phyloP scores from a whole-genome alignment of 2,797 vertebrate species.

The Sebastes nivosus region DNA sequence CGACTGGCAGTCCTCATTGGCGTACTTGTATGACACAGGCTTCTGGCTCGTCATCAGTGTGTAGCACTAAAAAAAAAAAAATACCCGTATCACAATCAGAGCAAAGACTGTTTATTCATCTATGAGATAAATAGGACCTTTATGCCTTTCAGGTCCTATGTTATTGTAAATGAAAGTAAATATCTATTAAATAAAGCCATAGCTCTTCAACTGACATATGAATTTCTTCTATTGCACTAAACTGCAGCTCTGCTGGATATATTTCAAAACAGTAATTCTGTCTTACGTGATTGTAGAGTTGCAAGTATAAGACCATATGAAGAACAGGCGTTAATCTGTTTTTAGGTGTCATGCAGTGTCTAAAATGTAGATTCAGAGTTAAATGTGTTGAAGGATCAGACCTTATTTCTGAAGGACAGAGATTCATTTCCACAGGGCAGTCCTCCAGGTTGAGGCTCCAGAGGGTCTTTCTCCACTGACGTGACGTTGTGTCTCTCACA shows the following conservation, averaged over 20 bases:
- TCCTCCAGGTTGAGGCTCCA: slow-evolving; percentile 72
- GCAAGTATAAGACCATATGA: not conserved
- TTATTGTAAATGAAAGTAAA: not conserved
- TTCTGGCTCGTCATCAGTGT: slow-evolving; percentile 54
- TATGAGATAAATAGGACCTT: not conserved
- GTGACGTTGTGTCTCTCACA: slow-evolving; percentile 90
- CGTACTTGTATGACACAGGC: slow-evolving; percentile 75
- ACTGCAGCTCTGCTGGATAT: not conserved
- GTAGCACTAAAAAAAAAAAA: slow-evolving; percentile 87
- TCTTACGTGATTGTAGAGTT: too few species aligned
- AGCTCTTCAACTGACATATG: not conserved
- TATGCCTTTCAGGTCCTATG: too few species aligned
- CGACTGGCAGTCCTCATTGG: slow-evolving; percentile 82
- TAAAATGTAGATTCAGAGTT: not conserved
- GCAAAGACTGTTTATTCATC: not conserved
- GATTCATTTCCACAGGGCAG: slow-evolving; percentile 77
- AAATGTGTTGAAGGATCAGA: slow-evolving; percentile 52
- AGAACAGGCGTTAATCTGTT: not conserved
- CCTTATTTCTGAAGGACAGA: slow-evolving; percentile 89
- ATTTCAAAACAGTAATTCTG: not conserved
- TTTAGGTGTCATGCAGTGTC: not conserved
- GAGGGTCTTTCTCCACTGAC: slow-evolving; percentile 84
- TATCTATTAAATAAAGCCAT: not conserved
- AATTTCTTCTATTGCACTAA: not conserved
- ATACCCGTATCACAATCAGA: not conserved